These are phyloP conservation scores for Sphecodes monilicornis DNA, from an alignment of 2,888 invertebrate species.

Conservation along the genomic window DNA sequence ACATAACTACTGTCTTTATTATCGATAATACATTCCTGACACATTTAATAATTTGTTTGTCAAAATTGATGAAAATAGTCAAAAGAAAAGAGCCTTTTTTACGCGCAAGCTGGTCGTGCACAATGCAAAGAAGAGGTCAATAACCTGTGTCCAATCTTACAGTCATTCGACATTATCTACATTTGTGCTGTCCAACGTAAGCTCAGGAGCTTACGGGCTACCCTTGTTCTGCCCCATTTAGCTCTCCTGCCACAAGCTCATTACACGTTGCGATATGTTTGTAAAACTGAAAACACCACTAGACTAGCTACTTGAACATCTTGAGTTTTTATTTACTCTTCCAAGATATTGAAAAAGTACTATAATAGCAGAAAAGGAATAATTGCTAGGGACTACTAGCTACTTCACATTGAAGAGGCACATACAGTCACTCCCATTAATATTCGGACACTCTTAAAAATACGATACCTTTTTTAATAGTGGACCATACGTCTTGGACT, in stretches of 20 bases:
- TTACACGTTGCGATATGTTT: not conserved
- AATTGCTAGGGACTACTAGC: not conserved
- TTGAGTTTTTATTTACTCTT: not conserved
- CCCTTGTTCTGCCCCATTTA: not conserved
- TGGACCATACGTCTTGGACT: no score
- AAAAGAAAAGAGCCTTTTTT: not conserved
- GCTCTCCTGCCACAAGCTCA: not conserved
- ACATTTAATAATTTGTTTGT: not conserved
- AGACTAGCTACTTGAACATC: not conserved
- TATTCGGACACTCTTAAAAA: no score
- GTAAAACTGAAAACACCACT: not conserved
- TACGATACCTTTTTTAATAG: no score
- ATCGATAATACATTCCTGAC: not conserved
- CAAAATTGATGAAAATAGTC: not conserved
- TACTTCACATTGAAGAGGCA: not conserved
- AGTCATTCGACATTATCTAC: conserved; percentile 1
- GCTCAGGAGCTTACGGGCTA: not conserved
- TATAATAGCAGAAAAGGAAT: not conserved
- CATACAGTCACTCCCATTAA: no score
- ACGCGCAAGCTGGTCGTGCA: not conserved
- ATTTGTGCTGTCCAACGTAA: not conserved
- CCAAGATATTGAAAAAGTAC: not conserved
- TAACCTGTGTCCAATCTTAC: not conserved
- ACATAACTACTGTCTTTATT: not conserved
- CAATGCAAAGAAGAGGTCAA: not conserved